A percentile compares a stretch with the other conserved stretches of the same genome.
Evolutionary conservation across 1,140 invertebrate genomes (phyloP).

Genomic region (Triops longicaudatus): DNA sequence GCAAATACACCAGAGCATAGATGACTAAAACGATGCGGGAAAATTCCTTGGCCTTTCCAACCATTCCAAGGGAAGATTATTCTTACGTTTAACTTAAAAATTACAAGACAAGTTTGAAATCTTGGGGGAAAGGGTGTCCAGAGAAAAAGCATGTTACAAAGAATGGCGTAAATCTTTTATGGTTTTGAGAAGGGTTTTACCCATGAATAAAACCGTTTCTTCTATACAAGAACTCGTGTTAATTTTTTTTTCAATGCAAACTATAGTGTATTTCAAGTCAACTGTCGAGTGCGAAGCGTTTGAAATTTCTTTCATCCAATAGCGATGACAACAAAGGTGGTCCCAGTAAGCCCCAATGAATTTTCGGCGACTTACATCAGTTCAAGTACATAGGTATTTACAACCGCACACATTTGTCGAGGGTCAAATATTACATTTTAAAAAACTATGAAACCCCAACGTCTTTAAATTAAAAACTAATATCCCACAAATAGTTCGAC

Average conservation of each 20-base stretch:
- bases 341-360: neutral
- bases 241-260: neutral
- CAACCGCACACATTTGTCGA: neutral
- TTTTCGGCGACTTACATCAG: neutral
- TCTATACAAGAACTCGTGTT: neutral
- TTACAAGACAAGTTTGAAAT: neutral
- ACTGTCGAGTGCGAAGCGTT: constrained; percentile 7
- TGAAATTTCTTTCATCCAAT: constrained; percentile 7
- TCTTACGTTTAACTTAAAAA: constrained; percentile 16
- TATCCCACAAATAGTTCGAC: neutral
- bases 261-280: constrained; percentile 12
- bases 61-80: constrained; percentile 22
- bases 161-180: constrained; percentile 9
- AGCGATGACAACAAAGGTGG: constrained; percentile 4
- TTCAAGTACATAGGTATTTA: constrained; percentile 12
- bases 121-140: neutral
- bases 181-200: constrained; percentile 15
- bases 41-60: constrained; percentile 5
- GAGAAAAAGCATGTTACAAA: neutral
- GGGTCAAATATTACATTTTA: neutral
- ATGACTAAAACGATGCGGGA: neutral
- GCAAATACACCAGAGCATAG: constrained; percentile 94
- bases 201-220: constrained; percentile 15
- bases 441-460: neutral
- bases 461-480: neutral